These are phyloP conservation scores for Aulostomus chinensis DNA, from an alignment of 2,797 vertebrate species.

Conservation along the genomic window DNA sequence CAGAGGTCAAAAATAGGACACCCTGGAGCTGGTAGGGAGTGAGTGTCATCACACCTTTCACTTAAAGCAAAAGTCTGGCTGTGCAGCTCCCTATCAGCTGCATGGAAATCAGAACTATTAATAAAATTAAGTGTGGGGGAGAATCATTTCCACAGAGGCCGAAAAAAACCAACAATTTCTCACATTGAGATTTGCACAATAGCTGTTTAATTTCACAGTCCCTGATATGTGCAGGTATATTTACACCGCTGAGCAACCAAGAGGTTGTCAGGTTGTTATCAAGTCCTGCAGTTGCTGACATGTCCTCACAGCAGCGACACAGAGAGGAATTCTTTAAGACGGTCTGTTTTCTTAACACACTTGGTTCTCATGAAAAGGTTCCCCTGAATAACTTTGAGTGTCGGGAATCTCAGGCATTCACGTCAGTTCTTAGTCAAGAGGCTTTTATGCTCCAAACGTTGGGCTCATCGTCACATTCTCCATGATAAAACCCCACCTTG, in stretches of 20 bases:
- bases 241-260: constrained; percentile 13
- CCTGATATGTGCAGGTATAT: not conserved
- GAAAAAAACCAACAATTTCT: constrained; percentile 6
- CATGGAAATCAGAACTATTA: constrained; percentile 42
- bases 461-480: constrained; percentile 34
- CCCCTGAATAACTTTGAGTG: not conserved
- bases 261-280: constrained; percentile 15
- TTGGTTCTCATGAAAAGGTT: not conserved
- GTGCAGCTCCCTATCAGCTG: not conserved
- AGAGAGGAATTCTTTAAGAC: not conserved
- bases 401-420: not conserved
- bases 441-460: too few relatives aligned
- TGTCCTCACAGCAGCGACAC: constrained; percentile 3
- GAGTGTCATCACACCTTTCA: constrained; percentile 3
- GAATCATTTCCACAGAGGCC: constrained; percentile 54
- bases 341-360: constrained; percentile 17
- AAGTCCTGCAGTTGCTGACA: constrained; percentile 6
- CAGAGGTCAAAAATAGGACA: constrained; percentile 37
- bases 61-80: not conserved
- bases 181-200: constrained; percentile 67
- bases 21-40: constrained; percentile 13
- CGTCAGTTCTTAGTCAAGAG: not conserved
- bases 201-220: constrained; percentile 54
- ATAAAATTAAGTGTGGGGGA: constrained; percentile 25
- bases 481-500: constrained; percentile 41